phyloP scores from a whole-genome alignment of 2,888 invertebrate species.

The Drosophila ustulata region DNA sequence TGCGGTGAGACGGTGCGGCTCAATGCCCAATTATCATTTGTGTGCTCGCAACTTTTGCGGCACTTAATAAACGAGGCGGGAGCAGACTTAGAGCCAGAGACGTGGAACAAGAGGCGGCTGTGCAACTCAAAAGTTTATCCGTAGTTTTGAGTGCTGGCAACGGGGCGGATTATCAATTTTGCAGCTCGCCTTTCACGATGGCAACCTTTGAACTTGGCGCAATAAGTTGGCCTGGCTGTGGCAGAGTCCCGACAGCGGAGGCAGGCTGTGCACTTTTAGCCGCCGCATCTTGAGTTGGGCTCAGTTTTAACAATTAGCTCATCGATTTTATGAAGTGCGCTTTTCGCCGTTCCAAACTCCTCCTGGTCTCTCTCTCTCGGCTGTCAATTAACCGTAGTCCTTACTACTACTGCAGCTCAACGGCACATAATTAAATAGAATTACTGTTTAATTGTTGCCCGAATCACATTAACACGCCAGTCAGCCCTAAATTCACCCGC shows the following conservation, averaged over 20 bases:
- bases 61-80: conserved; percentile 72
- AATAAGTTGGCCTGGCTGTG: conserved; percentile 50
- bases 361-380: too few species aligned
- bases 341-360: conserved; percentile 18
- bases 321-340: conserved; percentile 64
- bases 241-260: too few species aligned
- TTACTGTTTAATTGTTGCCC: conserved; percentile 71
- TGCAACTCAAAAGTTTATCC: conserved; percentile 71
- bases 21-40: conserved; percentile 80
- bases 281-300: conserved; percentile 9
- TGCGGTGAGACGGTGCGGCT: conserved; percentile 36
- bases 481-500: conserved; percentile 5
- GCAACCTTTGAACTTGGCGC: conserved; percentile 76
- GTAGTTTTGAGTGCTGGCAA: conserved; percentile 27
- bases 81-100: neutral
- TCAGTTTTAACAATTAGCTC: conserved; percentile 57
- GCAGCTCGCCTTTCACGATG: conserved; percentile 60
- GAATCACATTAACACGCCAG: conserved; percentile 69
- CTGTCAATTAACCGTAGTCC: conserved; percentile 62
- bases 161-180: conserved; percentile 70
- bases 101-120: neutral
- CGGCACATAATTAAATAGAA: conserved; percentile 71
- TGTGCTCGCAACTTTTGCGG: conserved; percentile 69
- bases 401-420: conserved; percentile 23
- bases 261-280: conserved; percentile 51